These are phyloP conservation scores for Caenorhabditis sp. DNA, from an alignment of 2,888 invertebrate species.

Conservation along the genomic window DNA sequence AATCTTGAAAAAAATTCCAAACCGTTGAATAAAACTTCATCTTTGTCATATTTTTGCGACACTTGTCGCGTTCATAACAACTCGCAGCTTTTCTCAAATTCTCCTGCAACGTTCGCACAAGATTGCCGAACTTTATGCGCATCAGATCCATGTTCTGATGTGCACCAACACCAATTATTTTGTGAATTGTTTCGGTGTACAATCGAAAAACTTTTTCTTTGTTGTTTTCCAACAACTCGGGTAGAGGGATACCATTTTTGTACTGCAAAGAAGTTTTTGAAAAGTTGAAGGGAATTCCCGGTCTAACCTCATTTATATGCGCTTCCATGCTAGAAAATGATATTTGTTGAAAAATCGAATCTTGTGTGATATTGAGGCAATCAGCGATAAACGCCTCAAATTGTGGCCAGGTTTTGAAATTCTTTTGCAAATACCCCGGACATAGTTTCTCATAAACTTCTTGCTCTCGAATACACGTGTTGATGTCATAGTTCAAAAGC, in stretches of 20 bases:
- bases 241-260: constrained; percentile 27
- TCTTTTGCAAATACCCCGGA: constrained; percentile 11
- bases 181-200: constrained; percentile 18
- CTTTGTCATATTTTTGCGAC: neutral
- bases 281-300: neutral
- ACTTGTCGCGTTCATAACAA: neutral
- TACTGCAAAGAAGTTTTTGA: constrained; percentile 17
- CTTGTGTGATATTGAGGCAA: constrained; percentile 21
- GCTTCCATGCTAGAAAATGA: neutral
- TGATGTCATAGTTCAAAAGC: constrained; percentile 21
- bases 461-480: constrained; percentile 9
- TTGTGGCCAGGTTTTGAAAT: constrained; percentile 19
- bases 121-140: constrained; percentile 25
- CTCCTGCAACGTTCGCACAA: constrained; percentile 1
- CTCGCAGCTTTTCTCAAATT: constrained; percentile 5
- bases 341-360: neutral
- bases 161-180: constrained; percentile 23
- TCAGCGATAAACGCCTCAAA: constrained; percentile 30
- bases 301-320: neutral
- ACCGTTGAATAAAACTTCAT: constrained; percentile 24
- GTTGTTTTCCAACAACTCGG: constrained; percentile 8
- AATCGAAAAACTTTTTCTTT: constrained; percentile 8
- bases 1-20: too few relatives aligned
- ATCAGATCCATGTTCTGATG: constrained; percentile 24
- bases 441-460: constrained; percentile 19